Evolutionary conservation across 2,888 invertebrate genomes (phyloP).

Genomic region (Scaptodrosophila latifasciaeformis): DNA sequence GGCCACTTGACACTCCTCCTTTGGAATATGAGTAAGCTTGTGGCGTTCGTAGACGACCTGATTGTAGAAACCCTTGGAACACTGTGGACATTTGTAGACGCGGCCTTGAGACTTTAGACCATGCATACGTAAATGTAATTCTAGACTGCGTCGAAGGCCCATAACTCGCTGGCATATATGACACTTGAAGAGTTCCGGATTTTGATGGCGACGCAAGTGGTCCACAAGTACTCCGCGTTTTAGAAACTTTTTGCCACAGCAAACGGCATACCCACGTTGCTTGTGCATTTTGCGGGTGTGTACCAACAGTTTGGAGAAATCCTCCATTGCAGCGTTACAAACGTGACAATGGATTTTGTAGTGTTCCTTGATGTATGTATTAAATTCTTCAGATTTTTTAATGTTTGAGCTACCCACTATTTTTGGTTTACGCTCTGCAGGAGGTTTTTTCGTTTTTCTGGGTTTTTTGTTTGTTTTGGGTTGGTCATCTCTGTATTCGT

Average conservation of each 20-base stretch:
- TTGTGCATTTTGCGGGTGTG: conserved; percentile 64
- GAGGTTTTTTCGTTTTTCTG: conserved; percentile 5
- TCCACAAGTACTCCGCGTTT: conserved; percentile 69
- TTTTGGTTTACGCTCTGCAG: neutral
- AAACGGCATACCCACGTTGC: conserved; percentile 64
- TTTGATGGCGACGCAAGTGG: conserved; percentile 68
- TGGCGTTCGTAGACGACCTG: conserved; percentile 63
- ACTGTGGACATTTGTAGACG: conserved; percentile 64
- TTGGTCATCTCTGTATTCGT: conserved; percentile 9
- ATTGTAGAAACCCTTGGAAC: conserved; percentile 68
- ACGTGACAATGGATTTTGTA: conserved; percentile 69
- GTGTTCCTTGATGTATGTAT: conserved; percentile 60
- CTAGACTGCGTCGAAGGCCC: conserved; percentile 59
- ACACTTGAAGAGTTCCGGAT: conserved; percentile 72
- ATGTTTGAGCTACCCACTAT: conserved; percentile 23
- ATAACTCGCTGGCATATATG: conserved; percentile 60
- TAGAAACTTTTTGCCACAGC: conserved; percentile 69
- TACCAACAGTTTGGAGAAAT: conserved; percentile 53
- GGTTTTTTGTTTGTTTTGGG: conserved; percentile 4
- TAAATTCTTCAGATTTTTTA: conserved; percentile 54
- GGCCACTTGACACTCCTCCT: conserved; percentile 58
- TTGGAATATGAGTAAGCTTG: conserved; percentile 66
- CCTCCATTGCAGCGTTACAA: conserved; percentile 52
- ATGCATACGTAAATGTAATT: conserved; percentile 63
- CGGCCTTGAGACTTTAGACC: conserved; percentile 58